Evolutionary conservation across 2,888 invertebrate genomes (phyloP), one percentile per base, ranked within the genome.

Genomic region (Netelia melanura): DNA sequence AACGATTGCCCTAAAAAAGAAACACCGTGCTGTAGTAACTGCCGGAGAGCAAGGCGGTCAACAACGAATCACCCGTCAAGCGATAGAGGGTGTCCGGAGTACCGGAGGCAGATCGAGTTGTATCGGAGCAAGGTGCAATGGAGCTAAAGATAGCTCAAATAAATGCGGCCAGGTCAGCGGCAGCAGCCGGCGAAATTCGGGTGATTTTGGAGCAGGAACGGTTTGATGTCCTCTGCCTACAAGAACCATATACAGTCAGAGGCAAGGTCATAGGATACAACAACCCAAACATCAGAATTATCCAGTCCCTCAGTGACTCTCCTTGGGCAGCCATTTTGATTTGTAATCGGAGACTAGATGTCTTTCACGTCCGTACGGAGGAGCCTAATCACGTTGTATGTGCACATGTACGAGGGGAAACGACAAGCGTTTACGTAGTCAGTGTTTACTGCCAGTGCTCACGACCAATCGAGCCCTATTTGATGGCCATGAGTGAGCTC

Each of bases 401-500:
- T 52, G 9, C 30, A 2, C 70, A 79, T 0, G n/a, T 79, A 1
- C 25, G 14, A 2, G n/a, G 25, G 0, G n/a, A 14, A 2, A 14
- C n/a, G 5, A 23, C 14, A 1, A 25, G 68, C 1, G 5, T 81
- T 1, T 83, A 78, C 54, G 21, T 86, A 0, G 25, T 86, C 1
- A 79, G 44, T n/a, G 30, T 68, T 3, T 86, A 86, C 6, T 85
- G 65, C 17, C 83, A 81, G 5, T 83, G 64, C 11, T 83, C 85
- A 0, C 30, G 17, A 0, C 48, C 11, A 0, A n/a, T 86, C 0
- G 85, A 76, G 5, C 61, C 9, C 0, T 77, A 68, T 9, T 8
- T 85, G 3, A 14, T 9, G 1, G 11, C n/a, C 10, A 9, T 30
- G 1, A 14, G 48, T 58, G 83, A 21, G 17, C 10, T 14, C 3